A percentile compares a stretch with the other conserved stretches of the same genome.
Evolutionary conservation across 2,888 invertebrate species (phyloP).

Genomic region (Notodonta ziczac): DNA sequence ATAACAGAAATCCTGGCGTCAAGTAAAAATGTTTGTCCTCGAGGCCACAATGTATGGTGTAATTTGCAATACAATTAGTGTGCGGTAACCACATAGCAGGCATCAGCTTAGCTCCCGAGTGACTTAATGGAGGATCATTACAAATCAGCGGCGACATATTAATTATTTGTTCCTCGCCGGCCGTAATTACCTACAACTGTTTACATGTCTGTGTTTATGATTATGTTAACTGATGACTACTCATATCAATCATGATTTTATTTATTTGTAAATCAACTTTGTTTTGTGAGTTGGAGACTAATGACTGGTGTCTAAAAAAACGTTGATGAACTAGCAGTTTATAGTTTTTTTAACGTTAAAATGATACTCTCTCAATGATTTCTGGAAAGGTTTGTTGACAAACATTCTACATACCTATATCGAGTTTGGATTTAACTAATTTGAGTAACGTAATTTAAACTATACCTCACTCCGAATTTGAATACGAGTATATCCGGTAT

Average conservation of each 20-base stretch:
- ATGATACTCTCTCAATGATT: no score
- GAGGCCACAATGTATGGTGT: conserved; percentile 1
- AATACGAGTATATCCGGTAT: no score
- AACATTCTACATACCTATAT: no score
- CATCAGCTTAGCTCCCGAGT: background rate
- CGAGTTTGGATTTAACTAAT: no score
- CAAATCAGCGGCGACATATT: conserved; percentile 3
- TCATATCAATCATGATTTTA: background rate
- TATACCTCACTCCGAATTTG: no score
- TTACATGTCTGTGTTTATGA: background rate
- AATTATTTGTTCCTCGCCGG: background rate
- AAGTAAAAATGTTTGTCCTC: conserved; percentile 1
- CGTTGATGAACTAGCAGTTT: no score
- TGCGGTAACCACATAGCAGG: background rate
- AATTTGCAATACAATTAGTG: background rate
- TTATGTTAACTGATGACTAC: background rate
- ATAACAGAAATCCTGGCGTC: background rate
- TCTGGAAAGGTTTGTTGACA: no score
- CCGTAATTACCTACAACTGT: background rate
- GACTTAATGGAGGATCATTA: background rate
- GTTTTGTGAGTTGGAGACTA: no score
- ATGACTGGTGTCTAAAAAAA: no score
- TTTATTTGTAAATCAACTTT: background rate
- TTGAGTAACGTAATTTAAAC: no score
- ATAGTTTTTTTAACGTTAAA: no score